Evolutionary conservation across 2,888 invertebrate species (phyloP), one percentile per base, ranked within the genome.

Genomic region (Celastrina argiolus): DNA sequence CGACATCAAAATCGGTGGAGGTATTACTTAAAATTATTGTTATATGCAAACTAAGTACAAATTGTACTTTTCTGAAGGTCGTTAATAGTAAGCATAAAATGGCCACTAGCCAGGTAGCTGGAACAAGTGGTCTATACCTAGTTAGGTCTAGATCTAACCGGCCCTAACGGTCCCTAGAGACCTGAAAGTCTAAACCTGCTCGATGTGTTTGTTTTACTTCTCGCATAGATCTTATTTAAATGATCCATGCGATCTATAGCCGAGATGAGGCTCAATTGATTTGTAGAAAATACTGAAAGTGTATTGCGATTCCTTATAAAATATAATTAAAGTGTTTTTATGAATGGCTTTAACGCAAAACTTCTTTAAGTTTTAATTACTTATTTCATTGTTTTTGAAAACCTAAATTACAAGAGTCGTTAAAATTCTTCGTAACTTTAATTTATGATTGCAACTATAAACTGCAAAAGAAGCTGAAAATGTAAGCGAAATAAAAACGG

Each of bases 1-100:
- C n/a, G n/a, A n/a, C n/a, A n/a, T n/a, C n/a, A n/a, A n/a, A n/a
- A n/a, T n/a, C n/a, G n/a, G n/a, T n/a, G n/a, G n/a, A n/a, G n/a
- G n/a, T n/a, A n/a, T n/a, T n/a, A 42, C 14, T n/a, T 39, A 42
- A 16, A 42, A 5, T 7, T 18, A 5, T 45, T 18, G 18, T 45
- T 45, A 1, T 6, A 18, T 8, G 10, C 8, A 18, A 42, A 41
- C 4, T n/a, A 41, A 10, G 3, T 45, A 45, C 0, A 3, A 26
- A 26, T 51, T 51, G 12, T 51, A 51, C 12, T 51, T 22, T 51
- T 22, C 22, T 14, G 8, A 39, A n/a, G 42, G 45, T 18, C 18
- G 18, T 42, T 42, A 45, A 18, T 45, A 66, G 58, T 66, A 63
- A 68, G 63, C n/a, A n/a, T n/a, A n/a, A n/a, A n/a, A 63, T 12